These are phyloP conservation scores for Copidosoma floridanum DNA, from an alignment of 1,140 invertebrate species.

Conservation along the genomic window DNA sequence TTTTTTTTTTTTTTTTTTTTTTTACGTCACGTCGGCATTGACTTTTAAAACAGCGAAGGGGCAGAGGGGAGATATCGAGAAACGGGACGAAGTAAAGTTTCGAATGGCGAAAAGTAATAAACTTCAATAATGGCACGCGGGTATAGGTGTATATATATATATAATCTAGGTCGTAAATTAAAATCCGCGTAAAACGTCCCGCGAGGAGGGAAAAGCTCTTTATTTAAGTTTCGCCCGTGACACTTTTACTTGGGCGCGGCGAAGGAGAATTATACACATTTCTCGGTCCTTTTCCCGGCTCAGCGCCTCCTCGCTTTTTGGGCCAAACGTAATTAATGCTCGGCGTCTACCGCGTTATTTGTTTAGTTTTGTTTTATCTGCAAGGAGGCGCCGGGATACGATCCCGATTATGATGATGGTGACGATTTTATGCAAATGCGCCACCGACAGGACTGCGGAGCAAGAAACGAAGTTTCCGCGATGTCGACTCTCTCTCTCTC, in stretches of 20 bases:
- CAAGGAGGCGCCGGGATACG: background rate
- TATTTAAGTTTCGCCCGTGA: slow-evolving; percentile 27
- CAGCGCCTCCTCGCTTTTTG: slow-evolving; percentile 7
- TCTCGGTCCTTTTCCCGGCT: background rate
- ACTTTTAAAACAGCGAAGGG: slow-evolving; percentile 9
- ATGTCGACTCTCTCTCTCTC: slow-evolving; percentile 5
- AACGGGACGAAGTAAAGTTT: slow-evolving; percentile 17
- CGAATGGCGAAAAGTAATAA: slow-evolving; percentile 25
- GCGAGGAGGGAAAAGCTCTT: slow-evolving; percentile 14
- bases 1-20: too few relatives aligned
- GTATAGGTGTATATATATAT: too few relatives aligned
- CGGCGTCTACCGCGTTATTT: slow-evolving; percentile 54
- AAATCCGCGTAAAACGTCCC: slow-evolving; percentile 20
- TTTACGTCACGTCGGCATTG: slow-evolving; percentile 8
- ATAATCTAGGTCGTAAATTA: slow-evolving; percentile 29
- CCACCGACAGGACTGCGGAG: slow-evolving; percentile 28
- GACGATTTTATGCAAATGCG: slow-evolving; percentile 54
- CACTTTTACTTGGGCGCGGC: slow-evolving; percentile 20
- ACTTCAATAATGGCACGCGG: slow-evolving; percentile 27
- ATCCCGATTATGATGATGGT: too few relatives aligned
- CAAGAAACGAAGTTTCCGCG: slow-evolving; percentile 24
- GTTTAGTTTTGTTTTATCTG: slow-evolving; percentile 52
- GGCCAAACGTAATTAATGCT: slow-evolving; percentile 51
- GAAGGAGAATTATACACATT: slow-evolving; percentile 16
- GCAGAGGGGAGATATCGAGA: too few relatives aligned